Evolutionary conservation across 2,113 vertebrate genomes (phyloP).

Genomic region (Xenotilapia longispinis): DNA sequence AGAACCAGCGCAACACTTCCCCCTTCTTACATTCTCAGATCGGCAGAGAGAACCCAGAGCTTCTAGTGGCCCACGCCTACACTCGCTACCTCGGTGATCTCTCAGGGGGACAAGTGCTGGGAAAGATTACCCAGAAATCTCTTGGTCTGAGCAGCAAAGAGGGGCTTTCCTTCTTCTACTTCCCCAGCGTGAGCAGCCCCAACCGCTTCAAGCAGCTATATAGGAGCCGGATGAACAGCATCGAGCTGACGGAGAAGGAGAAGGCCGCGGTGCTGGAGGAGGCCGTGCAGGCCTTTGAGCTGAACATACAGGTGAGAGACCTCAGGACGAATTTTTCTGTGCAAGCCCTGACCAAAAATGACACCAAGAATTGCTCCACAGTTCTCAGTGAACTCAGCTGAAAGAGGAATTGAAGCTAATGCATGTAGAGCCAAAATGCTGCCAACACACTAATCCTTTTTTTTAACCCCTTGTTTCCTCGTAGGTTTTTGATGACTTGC

Average conservation of each 20-base stretch:
- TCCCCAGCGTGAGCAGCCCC: slow-evolving; percentile 77
- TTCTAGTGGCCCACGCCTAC: slow-evolving; percentile 90
- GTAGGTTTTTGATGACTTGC: slow-evolving; percentile 74
- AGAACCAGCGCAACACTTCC: not conserved
- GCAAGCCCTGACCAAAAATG: not conserved
- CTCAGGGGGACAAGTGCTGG: slow-evolving; percentile 90
- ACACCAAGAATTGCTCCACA: not conserved
- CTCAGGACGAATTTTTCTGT: not conserved
- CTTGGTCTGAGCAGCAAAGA: slow-evolving; percentile 78
- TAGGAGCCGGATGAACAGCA: slow-evolving; percentile 86
- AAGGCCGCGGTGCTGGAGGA: slow-evolving; percentile 74
- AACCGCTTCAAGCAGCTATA: slow-evolving; percentile 95
- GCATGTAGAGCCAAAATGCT: not conserved
- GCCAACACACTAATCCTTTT: not conserved
- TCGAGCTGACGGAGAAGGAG: slow-evolving; percentile 74
- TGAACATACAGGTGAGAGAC: slow-evolving; percentile 73
- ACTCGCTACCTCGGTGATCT: slow-evolving; percentile 93
- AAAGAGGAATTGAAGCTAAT: slow-evolving; percentile 4
- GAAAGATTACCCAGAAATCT: slow-evolving; percentile 89
- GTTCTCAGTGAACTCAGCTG: not conserved
- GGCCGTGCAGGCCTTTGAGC: slow-evolving; percentile 78
- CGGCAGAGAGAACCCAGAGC: slow-evolving; percentile 75
- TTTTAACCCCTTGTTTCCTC: not conserved
- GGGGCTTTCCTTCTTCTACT: slow-evolving; percentile 85
- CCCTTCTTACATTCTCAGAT: slow-evolving; percentile 38